phyloP scores from a whole-genome alignment of 30 jellyfish, hydroid and myxozoan species.

The Phacellophora camtschatica region DNA sequence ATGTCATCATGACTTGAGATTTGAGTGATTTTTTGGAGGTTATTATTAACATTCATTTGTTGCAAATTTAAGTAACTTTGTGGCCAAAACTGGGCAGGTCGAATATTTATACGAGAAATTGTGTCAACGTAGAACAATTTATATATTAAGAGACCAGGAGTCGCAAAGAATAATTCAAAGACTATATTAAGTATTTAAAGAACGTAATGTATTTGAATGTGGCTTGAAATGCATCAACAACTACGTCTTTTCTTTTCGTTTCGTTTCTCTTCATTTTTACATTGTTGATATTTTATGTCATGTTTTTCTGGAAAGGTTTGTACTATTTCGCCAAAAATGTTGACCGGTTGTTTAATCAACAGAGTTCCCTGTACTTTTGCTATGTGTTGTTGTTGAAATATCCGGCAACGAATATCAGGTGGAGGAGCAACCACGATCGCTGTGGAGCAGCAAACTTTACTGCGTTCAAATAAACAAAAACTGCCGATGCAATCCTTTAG shows the following conservation, averaged over 20 bases:
- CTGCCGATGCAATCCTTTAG: too few species aligned
- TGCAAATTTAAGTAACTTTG: neutral
- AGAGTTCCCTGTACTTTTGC: too few species aligned
- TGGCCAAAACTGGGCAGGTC: constrained; percentile 25
- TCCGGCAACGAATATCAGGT: too few species aligned
- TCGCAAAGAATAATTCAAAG: constrained; percentile 66
- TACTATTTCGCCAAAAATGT: too few species aligned
- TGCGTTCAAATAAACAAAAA: too few species aligned
- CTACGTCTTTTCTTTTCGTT: neutral
- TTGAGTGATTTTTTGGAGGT: too few species aligned
- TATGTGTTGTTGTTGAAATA: too few species aligned
- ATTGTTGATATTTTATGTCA: neutral
- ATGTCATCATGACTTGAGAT: too few species aligned
- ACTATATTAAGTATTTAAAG: constrained; percentile 81
- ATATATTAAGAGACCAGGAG: constrained; percentile 84
- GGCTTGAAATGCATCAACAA: constrained; percentile 46
- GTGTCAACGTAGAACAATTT: constrained; percentile 73
- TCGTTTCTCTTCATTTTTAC: neutral
- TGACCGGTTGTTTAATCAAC: too few species aligned
- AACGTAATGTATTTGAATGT: constrained; percentile 78
- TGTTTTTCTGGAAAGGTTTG: too few species aligned
- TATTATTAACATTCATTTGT: constrained; percentile 8
- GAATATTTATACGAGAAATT: constrained; percentile 66
- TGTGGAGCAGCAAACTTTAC: too few species aligned
- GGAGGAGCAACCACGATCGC: too few species aligned